phyloP scores from a whole-genome alignment of 2,113 vertebrate species.

The Muntiacus muntjak region DNA sequence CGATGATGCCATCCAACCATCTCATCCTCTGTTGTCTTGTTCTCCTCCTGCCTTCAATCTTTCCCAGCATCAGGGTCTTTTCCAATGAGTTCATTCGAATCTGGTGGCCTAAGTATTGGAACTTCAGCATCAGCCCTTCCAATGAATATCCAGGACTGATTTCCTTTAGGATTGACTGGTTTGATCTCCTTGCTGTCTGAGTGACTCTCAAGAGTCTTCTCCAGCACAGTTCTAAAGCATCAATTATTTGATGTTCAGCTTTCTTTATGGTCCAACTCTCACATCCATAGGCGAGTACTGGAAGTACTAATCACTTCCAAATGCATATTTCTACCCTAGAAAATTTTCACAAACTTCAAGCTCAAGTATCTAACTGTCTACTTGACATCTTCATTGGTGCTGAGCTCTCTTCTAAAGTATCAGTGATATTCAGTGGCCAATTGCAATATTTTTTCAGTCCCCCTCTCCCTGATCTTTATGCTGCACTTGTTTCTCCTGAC shows the following conservation, averaged over 20 bases:
- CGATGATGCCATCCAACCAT: background rate
- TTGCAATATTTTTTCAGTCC: background rate
- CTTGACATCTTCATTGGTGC: background rate
- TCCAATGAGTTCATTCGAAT: background rate
- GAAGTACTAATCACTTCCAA: background rate
- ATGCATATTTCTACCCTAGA: background rate
- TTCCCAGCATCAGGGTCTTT: background rate
- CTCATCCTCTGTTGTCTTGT: background rate
- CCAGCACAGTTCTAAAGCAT: background rate
- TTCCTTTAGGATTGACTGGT: background rate
- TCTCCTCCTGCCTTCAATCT: background rate
- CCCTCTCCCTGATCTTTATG: background rate
- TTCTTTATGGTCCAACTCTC: background rate
- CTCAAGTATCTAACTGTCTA: background rate
- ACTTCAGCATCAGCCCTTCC: background rate
- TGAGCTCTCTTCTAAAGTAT: background rate
- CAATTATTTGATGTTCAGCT: background rate
- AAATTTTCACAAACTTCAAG: background rate
- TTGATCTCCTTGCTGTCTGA: background rate
- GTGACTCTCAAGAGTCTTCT: background rate
- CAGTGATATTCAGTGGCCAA: background rate
- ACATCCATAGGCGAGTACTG: background rate
- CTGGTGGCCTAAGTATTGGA: background rate
- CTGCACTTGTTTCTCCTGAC: background rate
- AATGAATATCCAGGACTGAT: background rate